A percentile compares a stretch with the other conserved stretches of the same genome.
Conservation (phyloP, 1,140 invertebrate species). For the Scaptomyza pallida region DNA sequence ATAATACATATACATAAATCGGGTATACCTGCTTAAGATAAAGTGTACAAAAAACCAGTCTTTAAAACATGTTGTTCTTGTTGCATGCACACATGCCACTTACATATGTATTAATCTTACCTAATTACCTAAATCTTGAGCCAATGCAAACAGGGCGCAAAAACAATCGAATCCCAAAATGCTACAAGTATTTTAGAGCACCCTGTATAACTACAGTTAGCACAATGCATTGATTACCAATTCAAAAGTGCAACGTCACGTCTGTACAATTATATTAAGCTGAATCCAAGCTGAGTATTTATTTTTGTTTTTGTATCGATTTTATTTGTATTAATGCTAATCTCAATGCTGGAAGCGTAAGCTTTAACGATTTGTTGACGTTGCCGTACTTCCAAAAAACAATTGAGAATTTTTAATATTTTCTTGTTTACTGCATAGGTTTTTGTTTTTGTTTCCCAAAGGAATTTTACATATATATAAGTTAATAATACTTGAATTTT, state of each 20-base stretch:
- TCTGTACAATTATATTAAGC: conserved; percentile 17
- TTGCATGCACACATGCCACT: conserved; percentile 44
- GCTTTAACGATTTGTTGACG: not conserved
- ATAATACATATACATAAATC: conserved; percentile 67
- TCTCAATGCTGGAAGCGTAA: not conserved
- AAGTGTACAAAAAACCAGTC: conserved; percentile 82
- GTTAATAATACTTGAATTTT: conserved; percentile 79
- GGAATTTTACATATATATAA: conserved; percentile 47
- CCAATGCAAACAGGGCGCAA: conserved; percentile 8
- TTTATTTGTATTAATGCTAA: not conserved
- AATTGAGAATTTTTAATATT: conserved; percentile 18
- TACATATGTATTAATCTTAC: conserved; percentile 31
- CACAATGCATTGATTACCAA: conserved; percentile 21
- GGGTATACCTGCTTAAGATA: conserved; percentile 77
- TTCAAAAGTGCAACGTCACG: conserved; percentile 26
- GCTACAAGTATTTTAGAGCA: conserved; percentile 13
- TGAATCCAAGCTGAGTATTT: not conserved
- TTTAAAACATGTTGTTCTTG: conserved; percentile 72
- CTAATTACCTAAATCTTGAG: conserved; percentile 26
- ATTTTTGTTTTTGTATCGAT: not conserved
- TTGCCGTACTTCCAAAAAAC: conserved; percentile 23
- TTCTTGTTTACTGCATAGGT: conserved; percentile 39
- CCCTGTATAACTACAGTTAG: conserved; percentile 23
- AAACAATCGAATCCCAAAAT: conserved; percentile 2
- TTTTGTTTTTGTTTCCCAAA: conserved; percentile 59